phyloP scores from a whole-genome alignment of 1,140 invertebrate genomes.

The Potamilus streckersoni region DNA sequence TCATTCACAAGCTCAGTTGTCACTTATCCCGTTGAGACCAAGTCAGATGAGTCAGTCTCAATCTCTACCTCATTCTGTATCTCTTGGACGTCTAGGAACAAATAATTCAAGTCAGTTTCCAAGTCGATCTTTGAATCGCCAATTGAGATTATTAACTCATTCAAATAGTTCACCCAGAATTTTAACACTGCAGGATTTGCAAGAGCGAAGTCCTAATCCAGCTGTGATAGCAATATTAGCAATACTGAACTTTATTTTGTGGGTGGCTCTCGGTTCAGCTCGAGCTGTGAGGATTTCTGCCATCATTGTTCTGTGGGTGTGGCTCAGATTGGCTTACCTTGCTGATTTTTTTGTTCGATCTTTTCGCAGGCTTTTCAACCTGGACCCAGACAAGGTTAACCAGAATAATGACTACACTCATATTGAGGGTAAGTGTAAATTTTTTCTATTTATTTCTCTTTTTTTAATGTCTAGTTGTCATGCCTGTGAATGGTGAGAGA shows the following conservation, averaged over 20 bases:
- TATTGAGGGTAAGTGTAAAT: conserved; percentile 61
- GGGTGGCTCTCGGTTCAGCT: conserved; percentile 30
- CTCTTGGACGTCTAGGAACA: too few relatives aligned
- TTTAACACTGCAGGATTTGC: too few relatives aligned
- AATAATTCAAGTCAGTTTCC: too few relatives aligned
- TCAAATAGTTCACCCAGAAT: too few relatives aligned
- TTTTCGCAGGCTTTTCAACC: conserved; percentile 56
- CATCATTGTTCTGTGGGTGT: conserved; percentile 31
- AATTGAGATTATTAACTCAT: too few relatives aligned
- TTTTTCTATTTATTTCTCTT: conserved; percentile 3
- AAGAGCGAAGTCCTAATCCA: conserved; percentile 24
- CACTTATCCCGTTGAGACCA: too few relatives aligned
- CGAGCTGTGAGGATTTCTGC: conserved; percentile 35
- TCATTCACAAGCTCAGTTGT: too few relatives aligned
- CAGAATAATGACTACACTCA: conserved; percentile 61
- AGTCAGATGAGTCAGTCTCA: too few relatives aligned
- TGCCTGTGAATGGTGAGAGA: too few relatives aligned
- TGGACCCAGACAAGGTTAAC: conserved; percentile 59
- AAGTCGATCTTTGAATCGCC: too few relatives aligned
- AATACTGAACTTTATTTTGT: conserved; percentile 37
- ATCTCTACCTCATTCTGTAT: too few relatives aligned
- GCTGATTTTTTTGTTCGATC: conserved; percentile 45
- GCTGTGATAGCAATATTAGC: conserved; percentile 31
- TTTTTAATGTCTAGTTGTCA: too few relatives aligned
- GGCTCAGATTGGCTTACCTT: conserved; percentile 32